Base-by-base conservation (phyloP, 2,888 invertebrate genomes). In the Gerris lacustris region DNA sequence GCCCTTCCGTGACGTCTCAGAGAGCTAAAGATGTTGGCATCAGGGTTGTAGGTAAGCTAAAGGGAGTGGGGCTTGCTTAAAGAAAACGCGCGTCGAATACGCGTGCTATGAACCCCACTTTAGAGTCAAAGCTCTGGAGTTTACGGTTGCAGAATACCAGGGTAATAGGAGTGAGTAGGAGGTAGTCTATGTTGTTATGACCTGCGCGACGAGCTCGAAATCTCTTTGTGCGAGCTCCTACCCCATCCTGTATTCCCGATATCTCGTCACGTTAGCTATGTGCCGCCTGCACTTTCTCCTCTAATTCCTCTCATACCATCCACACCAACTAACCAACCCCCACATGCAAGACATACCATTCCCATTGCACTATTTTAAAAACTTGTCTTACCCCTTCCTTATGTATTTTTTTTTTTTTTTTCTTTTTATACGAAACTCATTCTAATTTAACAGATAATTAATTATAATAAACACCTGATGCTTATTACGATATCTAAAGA, bases 231-330 rank as follows among this genome's bases (percentile, higher is more conserved):
- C 2, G 47, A 45, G 15, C 45, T 68, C 68, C 45, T 45, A 55
- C 47, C 17, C 6, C 6, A 6, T n/a, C 6, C 68, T 68, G 47
- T 45, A 45, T 44, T 15, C 68, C 68, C 44, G 55, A 31, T 5
- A 68, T 6, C 45, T 47, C n/a, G 45, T 17, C 44, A 68, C 55
- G 68, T 31, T 18, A 68, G 44, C 44, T 45, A 68, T 68, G 68
- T 68, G 68, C 17, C 44, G 55, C 55, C 55, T 55, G 55, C 55
- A 55, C 55, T 55, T 55, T 55, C 55, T 55, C 55, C 55, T 55
- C 15, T 9, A 55, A 15, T 11, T 55, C 31, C 31, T 31, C 31
- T 31, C 31, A 31, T 31, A 31, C 31, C 31, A 31, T 31, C 31
- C 31, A 31, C 31, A 31, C 31, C 31, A 31, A 31, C 31, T 31